Conservation (phyloP, 92 coral and sea anemone species). For the Montipora capitata region DNA sequence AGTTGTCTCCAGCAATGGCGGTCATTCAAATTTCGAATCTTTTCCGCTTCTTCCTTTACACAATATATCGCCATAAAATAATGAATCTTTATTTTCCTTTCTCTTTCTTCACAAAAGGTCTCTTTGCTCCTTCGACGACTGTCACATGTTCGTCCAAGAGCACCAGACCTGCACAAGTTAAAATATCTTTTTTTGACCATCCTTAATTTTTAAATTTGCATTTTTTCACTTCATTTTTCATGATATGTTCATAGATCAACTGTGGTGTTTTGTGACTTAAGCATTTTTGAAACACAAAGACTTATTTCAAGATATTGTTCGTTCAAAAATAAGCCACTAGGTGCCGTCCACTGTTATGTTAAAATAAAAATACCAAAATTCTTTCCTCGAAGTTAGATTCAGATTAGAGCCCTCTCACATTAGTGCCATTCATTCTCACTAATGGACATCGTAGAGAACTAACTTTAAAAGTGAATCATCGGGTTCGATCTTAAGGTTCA, state of each 20-base stretch:
- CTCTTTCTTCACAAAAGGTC: slow-evolving; percentile 12
- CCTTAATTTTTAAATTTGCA: too few species aligned
- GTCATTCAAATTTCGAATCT: not conserved
- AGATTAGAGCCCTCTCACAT: not conserved
- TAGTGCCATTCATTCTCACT: not conserved
- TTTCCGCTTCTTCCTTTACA: slow-evolving; percentile 4
- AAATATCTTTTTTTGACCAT: too few species aligned
- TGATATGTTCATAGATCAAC: too few species aligned
- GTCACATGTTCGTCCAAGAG: slow-evolving; percentile 20
- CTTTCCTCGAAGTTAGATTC: not conserved
- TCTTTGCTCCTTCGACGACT: slow-evolving; percentile 5
- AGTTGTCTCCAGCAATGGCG: not conserved
- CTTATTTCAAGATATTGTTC: slow-evolving; percentile 20
- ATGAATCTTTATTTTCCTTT: slow-evolving; percentile 30
- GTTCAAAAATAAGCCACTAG: slow-evolving; percentile 6
- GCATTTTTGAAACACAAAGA: not conserved
- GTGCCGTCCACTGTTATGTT: slow-evolving; percentile 5
- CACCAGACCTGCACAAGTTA: too few species aligned
- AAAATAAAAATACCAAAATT: not conserved
- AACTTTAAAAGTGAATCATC: not conserved
- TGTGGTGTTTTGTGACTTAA: not conserved
- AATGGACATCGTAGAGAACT: not conserved
- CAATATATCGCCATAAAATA: slow-evolving; percentile 24
- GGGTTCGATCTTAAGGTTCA: not conserved
- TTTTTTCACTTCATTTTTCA: too few species aligned